Base-by-base conservation (phyloP, 2,113 vertebrate genomes). In the Rhinogobius similis region DNA sequence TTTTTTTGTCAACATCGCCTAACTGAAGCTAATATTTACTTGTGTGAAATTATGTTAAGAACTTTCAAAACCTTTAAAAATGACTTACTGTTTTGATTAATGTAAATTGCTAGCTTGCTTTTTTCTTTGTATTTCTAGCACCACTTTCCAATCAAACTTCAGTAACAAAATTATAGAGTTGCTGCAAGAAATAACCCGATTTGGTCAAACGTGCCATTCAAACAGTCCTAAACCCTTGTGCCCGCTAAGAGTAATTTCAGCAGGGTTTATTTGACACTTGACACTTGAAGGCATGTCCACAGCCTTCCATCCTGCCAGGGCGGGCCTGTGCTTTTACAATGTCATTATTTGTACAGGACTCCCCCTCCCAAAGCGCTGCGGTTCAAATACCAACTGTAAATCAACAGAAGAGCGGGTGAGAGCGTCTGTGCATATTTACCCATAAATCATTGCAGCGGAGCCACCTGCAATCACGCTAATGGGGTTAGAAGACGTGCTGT, bases 381-480 rank as follows among this genome's bases (percentile, higher is more conserved):
- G 90, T 92, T 61, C 58, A 36, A 80, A 90, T 83, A 87, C 79
- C 84, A 86, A 77, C 86, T 87, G 88, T 92, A 92, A 93, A 92
- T 92, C 91, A 87, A 70, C 80, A 74, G 62, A 74, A 82, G 70
- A 55, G 67, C 78, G 83, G 86, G 79, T 76, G 86, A 84, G 82
- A 74, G 68, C 76, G 81, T 86, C 84, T 70, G 78, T 81, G 75
- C 79, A 86, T 91, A 90, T 90, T 90, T 89, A 92, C 86, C 90
- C 91, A 92, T 93, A 93, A 93, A 92, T 91, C 91, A 87, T 24
- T 86, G 82, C 53, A 65, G 82, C 85, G 91, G 91, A 92, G 92
- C 91, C 92, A 92, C 89, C 88, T 91, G 91, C 88, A 92, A 93
- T 92, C 89, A 92, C 77, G 65, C 84, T 93, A 93, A 93, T 93